Percentiles rank a stretch among this genome's conserved stretches.
These are phyloP conservation scores for Chrysogorgia sp. DNA, from an alignment of 92 coral and sea anemone genomes.

Conservation along the genomic window DNA sequence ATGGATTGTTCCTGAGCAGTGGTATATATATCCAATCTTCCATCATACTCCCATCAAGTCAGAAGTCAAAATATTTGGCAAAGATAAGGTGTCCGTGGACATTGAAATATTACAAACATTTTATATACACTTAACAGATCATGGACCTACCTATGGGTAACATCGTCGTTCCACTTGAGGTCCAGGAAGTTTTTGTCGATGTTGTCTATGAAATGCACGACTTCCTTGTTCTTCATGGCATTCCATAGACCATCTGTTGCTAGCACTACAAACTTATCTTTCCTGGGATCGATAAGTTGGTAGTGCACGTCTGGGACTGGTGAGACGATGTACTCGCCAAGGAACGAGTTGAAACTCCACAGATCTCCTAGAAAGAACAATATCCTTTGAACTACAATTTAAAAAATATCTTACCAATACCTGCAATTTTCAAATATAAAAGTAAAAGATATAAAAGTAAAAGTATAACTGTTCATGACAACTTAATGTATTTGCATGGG, in stretches of 20 bases:
- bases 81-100: too few species aligned
- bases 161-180: slow-evolving; percentile 71
- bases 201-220: slow-evolving; percentile 81
- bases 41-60: too few species aligned
- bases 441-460: background rate
- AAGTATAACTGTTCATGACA: too few species aligned
- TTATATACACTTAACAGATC: too few species aligned
- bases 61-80: too few species aligned
- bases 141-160: slow-evolving; percentile 88
- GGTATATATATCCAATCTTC: too few species aligned
- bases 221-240: slow-evolving; percentile 86
- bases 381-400: too few species aligned
- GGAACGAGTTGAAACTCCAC: slow-evolving; percentile 90
- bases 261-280: slow-evolving; percentile 77
- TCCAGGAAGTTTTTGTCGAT: slow-evolving; percentile 70
- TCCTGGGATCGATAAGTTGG: slow-evolving; percentile 71
- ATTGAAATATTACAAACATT: too few species aligned
- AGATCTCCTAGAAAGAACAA: slow-evolving; percentile 70
- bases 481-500: too few species aligned
- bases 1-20: too few species aligned
- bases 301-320: slow-evolving; percentile 93
- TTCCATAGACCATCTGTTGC: slow-evolving; percentile 98
- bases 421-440: background rate
- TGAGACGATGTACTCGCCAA: slow-evolving; percentile 91
- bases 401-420: background rate